These are phyloP conservation scores for Columba janthina DNA, from an alignment of 2,113 vertebrate species.

Conservation along the genomic window DNA sequence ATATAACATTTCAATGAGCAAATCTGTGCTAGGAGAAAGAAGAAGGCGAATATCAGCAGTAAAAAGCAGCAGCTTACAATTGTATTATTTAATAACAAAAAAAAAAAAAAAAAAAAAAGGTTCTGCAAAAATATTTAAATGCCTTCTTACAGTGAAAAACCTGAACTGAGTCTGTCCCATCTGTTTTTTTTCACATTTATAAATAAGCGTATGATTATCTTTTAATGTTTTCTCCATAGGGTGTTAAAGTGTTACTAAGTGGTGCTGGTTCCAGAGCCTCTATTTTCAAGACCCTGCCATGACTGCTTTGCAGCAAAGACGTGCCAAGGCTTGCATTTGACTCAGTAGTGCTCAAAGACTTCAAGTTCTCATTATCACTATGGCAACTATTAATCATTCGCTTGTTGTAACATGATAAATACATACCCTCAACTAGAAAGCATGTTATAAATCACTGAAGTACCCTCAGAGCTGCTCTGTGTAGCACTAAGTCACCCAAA, in stretches of 20 bases:
- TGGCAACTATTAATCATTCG: constrained; percentile 58
- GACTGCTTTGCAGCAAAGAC: not conserved
- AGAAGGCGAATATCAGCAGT: not conserved
- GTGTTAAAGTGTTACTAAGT: not conserved
- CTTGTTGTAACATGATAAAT: constrained; percentile 56
- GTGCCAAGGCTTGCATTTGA: constrained; percentile 30
- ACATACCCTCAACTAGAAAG: constrained; percentile 48
- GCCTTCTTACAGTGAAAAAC: not conserved
- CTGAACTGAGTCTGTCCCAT: not conserved
- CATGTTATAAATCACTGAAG: constrained; percentile 42
- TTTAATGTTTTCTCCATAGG: not conserved
- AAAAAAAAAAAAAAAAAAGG: not conserved
- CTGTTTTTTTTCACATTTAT: not conserved
- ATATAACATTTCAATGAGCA: not conserved
- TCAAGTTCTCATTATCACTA: constrained; percentile 53
- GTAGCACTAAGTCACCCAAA: constrained; percentile 3
- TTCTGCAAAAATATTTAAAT: not conserved
- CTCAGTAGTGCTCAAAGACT: constrained; percentile 15
- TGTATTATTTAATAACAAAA: not conserved
- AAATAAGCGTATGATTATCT: not conserved
- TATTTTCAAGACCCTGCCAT: not conserved
- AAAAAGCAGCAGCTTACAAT: not conserved
- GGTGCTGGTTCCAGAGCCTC: not conserved
- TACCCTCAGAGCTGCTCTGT: constrained; percentile 19
- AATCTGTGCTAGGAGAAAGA: not conserved